Evolutionary conservation across 2,113 vertebrate species (phyloP), one percentile per base, ranked within the genome.

Genomic region (Psilopsiagon aymara): DNA sequence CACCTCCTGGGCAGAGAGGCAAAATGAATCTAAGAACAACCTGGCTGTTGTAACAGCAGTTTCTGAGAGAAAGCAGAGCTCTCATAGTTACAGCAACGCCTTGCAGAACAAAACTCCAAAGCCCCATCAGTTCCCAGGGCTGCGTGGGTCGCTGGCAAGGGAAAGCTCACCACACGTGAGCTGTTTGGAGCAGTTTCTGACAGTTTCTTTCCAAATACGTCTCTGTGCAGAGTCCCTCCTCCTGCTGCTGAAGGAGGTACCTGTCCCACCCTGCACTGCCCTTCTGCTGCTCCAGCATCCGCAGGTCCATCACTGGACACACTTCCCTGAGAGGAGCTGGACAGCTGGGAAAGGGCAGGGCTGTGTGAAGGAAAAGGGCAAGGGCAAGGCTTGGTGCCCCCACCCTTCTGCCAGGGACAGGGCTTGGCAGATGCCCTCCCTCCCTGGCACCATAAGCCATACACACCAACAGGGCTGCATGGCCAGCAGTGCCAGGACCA

Each of bases 1-100:
- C 0, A 0, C 13, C 8, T 77, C 49, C 68, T 2, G 6, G 2
- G 2, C 43, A 2, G 59, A 68, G 29, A 16, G 1, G 18, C 19
- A 37, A 43, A 59, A 59, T 3, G 0, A n/a, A 21, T 23, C 49
- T 31, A 43, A 49, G 81, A 64, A 11, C 49, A 52, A 33, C n/a
- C 74, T 39, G 0, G 1, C 20, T 11, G 25, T 10, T 57, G 28
- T 51, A 81, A 43, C 55, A 53, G 53, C 59, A 60, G 62, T n/a
- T 83, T 41, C 31, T 69, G 25, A 39, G 16, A 47, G 52, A 77
- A 88, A 86, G 86, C 29, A 88, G 23, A 79, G 31, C 7, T n/a
- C 27, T 81, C 47, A n/a, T 37, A 67, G 25, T 13, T 73, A 67
- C 41, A 47, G 66, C 18, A 62, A 78, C 63, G 17, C 51, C 44